Evolutionary conservation across 1,140 invertebrate species (phyloP), one percentile per base, ranked within the genome.

Genomic region (Aricia agestis): DNA sequence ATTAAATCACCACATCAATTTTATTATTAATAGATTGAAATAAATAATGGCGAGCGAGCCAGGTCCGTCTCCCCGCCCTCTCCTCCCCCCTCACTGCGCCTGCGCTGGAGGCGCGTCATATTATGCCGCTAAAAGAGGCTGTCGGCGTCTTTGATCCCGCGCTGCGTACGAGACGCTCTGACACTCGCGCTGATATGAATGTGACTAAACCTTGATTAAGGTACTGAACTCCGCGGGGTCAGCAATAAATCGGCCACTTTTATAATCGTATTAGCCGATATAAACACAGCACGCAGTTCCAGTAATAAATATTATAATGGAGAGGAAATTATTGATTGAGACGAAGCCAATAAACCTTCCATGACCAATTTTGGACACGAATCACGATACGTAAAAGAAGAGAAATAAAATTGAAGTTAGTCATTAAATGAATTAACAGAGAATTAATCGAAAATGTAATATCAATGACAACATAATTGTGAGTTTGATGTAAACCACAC

Each of bases 121-220:
- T 92, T 91, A 91, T 89, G 86, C 86, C 82, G 88, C 86, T 90
- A 90, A 91, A 92, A 87, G 86, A 92, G 86, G 79, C 85, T 91
- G 85, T 91, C 90, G 90, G 91, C 89, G 82, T 88, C 87, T 92
- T 92, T 92, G 91, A 92, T 89, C 86, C 74, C 74, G 59, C 74
- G 72, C 61, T 86, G 83, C 79, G 83, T 83, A 78, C 76, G 79
- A 79, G 83, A 83, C 82, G 83, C 84, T 82, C 80, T 83, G 85
- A 86, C 83, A 85, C 83, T 87, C 86, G 82, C 79, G 77, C 80
- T 89, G 83, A 89, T 89, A 89, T 83, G 82, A 86, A 90, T 90
- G 86, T 88, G 89, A 90, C 89, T 91, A 91, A 90, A 87, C 84
- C 85, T 89, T 88, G 85, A 91, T 91, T 91, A 89, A 84, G 80